Conservation (phyloP, 2,113 vertebrate species). For the Spermophilus dauricus region DNA sequence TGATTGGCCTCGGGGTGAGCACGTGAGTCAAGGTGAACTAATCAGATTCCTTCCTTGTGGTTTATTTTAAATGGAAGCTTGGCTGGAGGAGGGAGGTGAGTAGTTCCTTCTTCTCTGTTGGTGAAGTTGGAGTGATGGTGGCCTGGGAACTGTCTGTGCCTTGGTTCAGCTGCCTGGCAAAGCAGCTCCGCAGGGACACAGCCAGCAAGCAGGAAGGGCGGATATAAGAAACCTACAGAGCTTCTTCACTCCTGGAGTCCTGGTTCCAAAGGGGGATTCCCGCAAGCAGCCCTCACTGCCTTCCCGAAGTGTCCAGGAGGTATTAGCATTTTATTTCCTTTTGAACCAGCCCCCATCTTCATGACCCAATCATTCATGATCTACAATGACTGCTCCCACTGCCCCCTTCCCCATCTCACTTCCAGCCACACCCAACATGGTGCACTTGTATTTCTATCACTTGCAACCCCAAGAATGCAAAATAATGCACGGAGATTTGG, state of each 20-base stretch:
- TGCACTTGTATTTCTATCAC: background rate
- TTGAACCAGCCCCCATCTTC: too few species aligned
- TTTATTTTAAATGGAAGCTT: background rate
- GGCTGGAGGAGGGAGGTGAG: background rate
- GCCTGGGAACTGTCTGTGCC: background rate
- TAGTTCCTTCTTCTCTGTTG: background rate
- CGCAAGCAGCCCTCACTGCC: background rate
- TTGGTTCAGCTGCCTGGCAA: background rate
- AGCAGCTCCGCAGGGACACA: background rate
- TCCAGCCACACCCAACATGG: background rate
- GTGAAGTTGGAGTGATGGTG: background rate
- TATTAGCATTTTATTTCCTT: too few species aligned
- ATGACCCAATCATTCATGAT: too few species aligned
- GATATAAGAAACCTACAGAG: background rate
- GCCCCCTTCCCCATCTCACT: too few species aligned
- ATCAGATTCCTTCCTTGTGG: background rate
- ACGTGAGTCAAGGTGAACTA: fast-evolving
- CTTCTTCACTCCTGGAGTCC: background rate
- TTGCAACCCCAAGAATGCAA: background rate
- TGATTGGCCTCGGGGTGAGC: background rate
- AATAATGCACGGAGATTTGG: background rate
- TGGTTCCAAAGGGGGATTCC: fast-evolving
- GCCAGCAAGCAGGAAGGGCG: too few species aligned
- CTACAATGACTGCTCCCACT: too few species aligned
- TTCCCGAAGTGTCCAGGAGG: too few species aligned